Base-by-base conservation (phyloP, 2,113 vertebrate genomes). In the Ophthalmolycus amberensis region DNA sequence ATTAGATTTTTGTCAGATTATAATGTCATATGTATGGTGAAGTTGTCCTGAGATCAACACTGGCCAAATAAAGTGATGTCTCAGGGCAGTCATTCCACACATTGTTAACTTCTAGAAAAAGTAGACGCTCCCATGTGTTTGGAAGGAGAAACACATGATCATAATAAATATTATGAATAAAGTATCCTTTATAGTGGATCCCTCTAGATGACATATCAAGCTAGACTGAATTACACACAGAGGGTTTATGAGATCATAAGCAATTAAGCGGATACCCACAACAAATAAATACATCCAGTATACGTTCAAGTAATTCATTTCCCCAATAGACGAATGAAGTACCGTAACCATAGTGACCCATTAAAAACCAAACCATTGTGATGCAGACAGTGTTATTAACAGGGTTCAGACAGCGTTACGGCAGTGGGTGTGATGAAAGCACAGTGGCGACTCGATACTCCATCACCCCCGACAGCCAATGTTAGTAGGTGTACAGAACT, bases 401-500 rank as follows among this genome's bases (percentile, higher is more conserved):
- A 16, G 15, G 14, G 1, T 15, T 46, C 44, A 46, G 44, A 16
- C 44, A 16, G 16, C 37, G 54, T 73, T 71, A 25, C 64, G 73
- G 60, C 59, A 82, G 83, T 64, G 83, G 80, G 82, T 32, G 50
- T 62, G 64, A 85, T 44, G 37, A 62, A 38, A 68, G 46, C 10
- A 78, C 68, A 86, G 72, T 60, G 60, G 83, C 46, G 6, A 22
- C 27, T 44, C 48, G 25, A 40, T 42, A 69, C 69, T 29, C 42
- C 25, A 37, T 5, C 46, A 3, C 54, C 54, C 52, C 60, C 42
- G 70, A 29, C 80, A 88, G 75, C 71, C 86, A 79, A 52, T 75
- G 83, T 93, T 91, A 90, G 84, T 90, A 52, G n/a, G 58, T 52
- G 25, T 18, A 71, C 20, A 1, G 40, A 81, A 59, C 67, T 52